A percentile compares a stretch with the other conserved stretches of the same genome.
phyloP scores from a whole-genome alignment of 2,888 invertebrate species.

The Cantharis nigra region DNA sequence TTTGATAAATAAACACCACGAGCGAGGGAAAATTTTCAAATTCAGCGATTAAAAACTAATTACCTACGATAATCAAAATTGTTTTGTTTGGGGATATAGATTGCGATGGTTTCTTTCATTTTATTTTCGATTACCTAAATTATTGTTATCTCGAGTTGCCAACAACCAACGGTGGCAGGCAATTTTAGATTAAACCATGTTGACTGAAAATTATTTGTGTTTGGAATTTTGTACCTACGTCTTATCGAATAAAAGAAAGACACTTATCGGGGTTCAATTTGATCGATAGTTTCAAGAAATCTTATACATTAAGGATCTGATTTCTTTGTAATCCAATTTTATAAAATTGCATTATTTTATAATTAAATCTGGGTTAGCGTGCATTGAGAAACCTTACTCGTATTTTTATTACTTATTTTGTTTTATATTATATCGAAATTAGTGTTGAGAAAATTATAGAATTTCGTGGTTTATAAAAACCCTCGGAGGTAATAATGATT shows the following conservation, averaged over 20 bases:
- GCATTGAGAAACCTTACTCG: slow-evolving; percentile 18
- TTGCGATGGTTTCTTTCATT: neutral
- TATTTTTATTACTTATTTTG: neutral
- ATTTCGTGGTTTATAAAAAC: slow-evolving; percentile 6
- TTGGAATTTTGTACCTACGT: neutral
- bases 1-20: neutral
- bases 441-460: slow-evolving; percentile 6
- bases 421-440: neutral
- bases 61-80: neutral
- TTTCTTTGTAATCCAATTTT: slow-evolving; percentile 38
- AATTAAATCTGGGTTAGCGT: slow-evolving; percentile 28
- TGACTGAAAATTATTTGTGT: neutral
- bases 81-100: no score
- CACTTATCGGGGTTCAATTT: slow-evolving; percentile 36
- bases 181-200: slow-evolving; percentile 13
- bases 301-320: slow-evolving; percentile 33
- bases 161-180: slow-evolving; percentile 6
- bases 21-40: neutral
- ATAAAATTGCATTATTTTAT: slow-evolving; percentile 39
- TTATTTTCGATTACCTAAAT: slow-evolving; percentile 5
- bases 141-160: slow-evolving; percentile 11
- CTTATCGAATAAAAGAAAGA: slow-evolving; percentile 17
- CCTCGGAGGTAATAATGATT: slow-evolving; percentile 14
- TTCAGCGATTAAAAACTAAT: neutral
- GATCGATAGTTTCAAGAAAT: slow-evolving; percentile 37